Conservation (phyloP, 2,113 vertebrate species). For the Neofelis nebulosa region DNA sequence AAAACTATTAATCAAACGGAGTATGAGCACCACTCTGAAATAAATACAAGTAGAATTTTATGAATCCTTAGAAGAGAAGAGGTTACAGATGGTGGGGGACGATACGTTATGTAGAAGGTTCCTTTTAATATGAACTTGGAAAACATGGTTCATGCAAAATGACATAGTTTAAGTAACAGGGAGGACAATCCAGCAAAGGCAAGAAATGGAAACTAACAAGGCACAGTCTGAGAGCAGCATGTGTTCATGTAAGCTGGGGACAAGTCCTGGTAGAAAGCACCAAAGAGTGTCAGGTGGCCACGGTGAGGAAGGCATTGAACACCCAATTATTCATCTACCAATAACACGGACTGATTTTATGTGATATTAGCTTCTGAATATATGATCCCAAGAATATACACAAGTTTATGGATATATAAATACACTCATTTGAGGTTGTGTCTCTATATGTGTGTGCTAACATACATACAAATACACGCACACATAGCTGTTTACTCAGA, state of each 20-base stretch:
- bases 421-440: neutral
- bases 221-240: neutral
- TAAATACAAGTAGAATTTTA: neutral
- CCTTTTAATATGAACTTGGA: neutral
- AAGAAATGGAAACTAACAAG: neutral
- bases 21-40: neutral
- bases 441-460: neutral
- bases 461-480: neutral
- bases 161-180: neutral
- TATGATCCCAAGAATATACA: neutral
- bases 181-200: neutral
- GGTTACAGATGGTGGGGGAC: neutral
- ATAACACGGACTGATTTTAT: neutral
- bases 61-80: neutral
- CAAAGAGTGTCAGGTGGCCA: neutral
- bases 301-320: neutral
- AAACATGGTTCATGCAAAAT: neutral
- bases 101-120: neutral
- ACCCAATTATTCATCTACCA: neutral
- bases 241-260: neutral
- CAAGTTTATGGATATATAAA: neutral
- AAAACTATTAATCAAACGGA: neutral
- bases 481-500: neutral
- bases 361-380: neutral
- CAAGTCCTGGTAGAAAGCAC: neutral